Conservation (phyloP, 1,140 invertebrate genomes). For the Lasioglossum baleicum region DNA sequence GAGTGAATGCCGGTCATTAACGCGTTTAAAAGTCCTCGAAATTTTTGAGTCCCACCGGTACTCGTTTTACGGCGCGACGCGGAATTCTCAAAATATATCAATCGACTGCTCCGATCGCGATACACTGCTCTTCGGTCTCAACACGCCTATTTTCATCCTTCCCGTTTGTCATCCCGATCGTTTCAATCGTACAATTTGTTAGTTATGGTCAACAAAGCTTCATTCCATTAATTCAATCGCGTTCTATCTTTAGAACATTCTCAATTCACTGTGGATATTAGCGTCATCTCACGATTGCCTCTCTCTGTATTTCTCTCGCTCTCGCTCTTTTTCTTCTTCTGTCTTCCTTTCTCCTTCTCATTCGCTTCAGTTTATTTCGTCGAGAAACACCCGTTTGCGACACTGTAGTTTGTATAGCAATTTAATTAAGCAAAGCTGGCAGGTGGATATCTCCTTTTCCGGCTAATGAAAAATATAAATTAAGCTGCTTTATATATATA, state of each 20-base stretch:
- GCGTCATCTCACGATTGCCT: background rate
- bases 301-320: background rate
- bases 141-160: too few species aligned
- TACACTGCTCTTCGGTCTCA: background rate
- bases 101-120: background rate
- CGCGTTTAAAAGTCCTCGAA: constrained; percentile 61
- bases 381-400: constrained; percentile 7
- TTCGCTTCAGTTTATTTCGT: constrained; percentile 15
- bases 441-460: constrained; percentile 20
- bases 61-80: constrained; percentile 17
- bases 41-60: constrained; percentile 27
- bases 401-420: constrained; percentile 35
- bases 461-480: constrained; percentile 47
- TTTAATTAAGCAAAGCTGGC: constrained; percentile 44
- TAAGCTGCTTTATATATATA: constrained; percentile 26
- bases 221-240: constrained; percentile 9
- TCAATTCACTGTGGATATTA: constrained; percentile 18
- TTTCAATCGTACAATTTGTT: constrained; percentile 20
- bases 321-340: background rate
- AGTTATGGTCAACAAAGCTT: background rate
- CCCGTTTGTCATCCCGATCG: background rate
- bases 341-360: too few species aligned
- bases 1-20: constrained; percentile 68
- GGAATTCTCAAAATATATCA: constrained; percentile 34
- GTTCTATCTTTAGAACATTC: constrained; percentile 7